Conservation (phyloP, 2,113 vertebrate species). For the Cyprinodon variegatus region DNA sequence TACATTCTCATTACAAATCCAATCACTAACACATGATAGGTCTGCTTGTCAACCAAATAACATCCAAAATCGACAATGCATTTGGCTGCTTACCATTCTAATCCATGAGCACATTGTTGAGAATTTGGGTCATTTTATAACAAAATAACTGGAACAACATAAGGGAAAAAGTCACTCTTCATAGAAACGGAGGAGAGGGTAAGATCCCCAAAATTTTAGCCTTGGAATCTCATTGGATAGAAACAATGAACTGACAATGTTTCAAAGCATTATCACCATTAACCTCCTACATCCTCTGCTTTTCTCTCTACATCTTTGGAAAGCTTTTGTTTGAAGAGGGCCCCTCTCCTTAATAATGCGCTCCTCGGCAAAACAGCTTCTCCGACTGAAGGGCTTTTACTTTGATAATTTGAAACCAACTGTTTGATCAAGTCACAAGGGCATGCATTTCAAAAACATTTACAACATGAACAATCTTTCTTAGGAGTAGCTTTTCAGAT, state of each 20-base stretch:
- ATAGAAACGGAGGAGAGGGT: background rate
- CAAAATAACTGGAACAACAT: too few species aligned
- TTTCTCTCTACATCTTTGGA: conserved; percentile 28
- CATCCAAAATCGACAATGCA: too few species aligned
- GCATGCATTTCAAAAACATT: conserved; percentile 51
- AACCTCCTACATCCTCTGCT: background rate
- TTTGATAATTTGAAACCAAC: conserved; percentile 54
- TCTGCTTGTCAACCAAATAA: too few species aligned
- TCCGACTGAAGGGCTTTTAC: conserved; percentile 47
- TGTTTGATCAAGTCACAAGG: conserved; percentile 64
- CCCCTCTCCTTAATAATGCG: conserved; percentile 23
- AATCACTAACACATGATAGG: too few species aligned
- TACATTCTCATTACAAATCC: too few species aligned
- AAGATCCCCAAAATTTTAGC: background rate
- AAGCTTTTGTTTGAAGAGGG: conserved; percentile 46
- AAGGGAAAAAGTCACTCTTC: background rate
- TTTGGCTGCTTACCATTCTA: too few species aligned
- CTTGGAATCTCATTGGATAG: background rate
- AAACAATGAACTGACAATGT: background rate
- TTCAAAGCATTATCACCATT: background rate
- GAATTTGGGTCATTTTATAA: too few species aligned
- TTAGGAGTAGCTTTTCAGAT: conserved; percentile 43
- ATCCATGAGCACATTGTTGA: too few species aligned
- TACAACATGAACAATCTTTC: conserved; percentile 28
- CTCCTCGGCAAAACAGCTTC: conserved; percentile 24